Percentiles rank a stretch among this genome's conserved stretches.
Conservation (phyloP, 1,140 invertebrate genomes). For the Drosophila willistoni region DNA sequence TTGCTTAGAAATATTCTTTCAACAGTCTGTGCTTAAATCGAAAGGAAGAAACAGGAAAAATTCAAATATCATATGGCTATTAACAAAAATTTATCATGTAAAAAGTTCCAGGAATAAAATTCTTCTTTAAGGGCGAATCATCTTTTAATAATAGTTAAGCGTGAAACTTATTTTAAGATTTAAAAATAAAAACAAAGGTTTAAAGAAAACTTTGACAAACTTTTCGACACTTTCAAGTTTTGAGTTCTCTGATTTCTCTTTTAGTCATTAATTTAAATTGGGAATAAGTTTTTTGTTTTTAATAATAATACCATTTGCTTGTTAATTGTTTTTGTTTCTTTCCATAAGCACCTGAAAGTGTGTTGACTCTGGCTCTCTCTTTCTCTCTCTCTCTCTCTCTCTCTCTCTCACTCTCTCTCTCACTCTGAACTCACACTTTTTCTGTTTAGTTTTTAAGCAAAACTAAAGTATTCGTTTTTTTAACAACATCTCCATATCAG, state of each 20-base stretch:
- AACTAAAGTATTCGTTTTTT: background rate
- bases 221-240: background rate
- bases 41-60: too few species aligned
- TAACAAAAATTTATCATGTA: too few species aligned
- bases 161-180: too few species aligned
- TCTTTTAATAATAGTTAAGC: too few species aligned
- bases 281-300: conserved; percentile 8
- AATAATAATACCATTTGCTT: conserved; percentile 9
- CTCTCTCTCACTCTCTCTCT: background rate
- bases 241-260: background rate
- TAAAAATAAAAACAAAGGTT: too few species aligned
- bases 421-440: background rate
- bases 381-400: background rate
- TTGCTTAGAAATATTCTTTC: too few species aligned
- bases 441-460: background rate
- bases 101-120: too few species aligned
- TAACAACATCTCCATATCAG: background rate
- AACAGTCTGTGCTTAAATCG: too few species aligned
- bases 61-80: too few species aligned
- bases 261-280: conserved; percentile 5
- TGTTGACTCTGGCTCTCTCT: background rate
- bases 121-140: too few species aligned
- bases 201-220: background rate
- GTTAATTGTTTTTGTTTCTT: conserved; percentile 7
- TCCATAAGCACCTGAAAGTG: background rate